Percentiles rank a stretch among this genome's conserved stretches.
These are phyloP conservation scores for Dolichallabes microphthalmus DNA, from an alignment of 2,113 vertebrate genomes.

Conservation along the genomic window DNA sequence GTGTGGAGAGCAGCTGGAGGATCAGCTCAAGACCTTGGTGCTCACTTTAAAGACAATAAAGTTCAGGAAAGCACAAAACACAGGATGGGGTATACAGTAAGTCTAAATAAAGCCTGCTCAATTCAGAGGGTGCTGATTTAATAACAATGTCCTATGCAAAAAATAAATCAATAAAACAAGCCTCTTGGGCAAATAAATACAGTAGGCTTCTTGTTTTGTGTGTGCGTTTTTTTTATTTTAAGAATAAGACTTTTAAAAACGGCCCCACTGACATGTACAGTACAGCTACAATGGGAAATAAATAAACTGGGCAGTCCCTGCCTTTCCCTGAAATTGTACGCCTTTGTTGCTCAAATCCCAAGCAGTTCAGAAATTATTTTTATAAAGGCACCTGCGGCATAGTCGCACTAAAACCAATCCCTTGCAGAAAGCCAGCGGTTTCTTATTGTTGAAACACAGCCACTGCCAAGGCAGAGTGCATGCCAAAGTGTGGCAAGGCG, in stretches of 20 bases:
- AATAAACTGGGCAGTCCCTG: neutral
- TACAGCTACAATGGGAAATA: constrained; percentile 8
- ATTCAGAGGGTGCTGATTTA: constrained; percentile 26
- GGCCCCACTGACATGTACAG: neutral
- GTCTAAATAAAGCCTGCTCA: constrained; percentile 35
- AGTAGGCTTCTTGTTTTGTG: neutral
- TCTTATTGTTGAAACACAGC: constrained; percentile 34
- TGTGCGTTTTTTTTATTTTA: neutral
- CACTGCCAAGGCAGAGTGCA: constrained; percentile 4
- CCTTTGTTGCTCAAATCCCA: constrained; percentile 7
- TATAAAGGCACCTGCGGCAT: constrained; percentile 37
- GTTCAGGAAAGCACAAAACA: constrained; percentile 28
- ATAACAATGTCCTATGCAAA: constrained; percentile 30
- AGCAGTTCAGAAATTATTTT: constrained; percentile 38
- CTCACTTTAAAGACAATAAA: constrained; percentile 31
- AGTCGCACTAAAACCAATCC: constrained; percentile 39
- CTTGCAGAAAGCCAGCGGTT: constrained; percentile 20
- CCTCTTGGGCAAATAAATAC: neutral
- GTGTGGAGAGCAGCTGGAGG: constrained; percentile 17
- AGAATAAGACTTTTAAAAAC: neutral
- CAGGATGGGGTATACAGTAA: constrained; percentile 25
- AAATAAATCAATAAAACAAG: constrained; percentile 6
- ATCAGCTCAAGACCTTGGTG: constrained; percentile 21
- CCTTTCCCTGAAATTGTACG: neutral
- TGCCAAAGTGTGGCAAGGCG: neutral